phyloP scores from a whole-genome alignment of 2,797 vertebrate species.

The Macropodus opercularis region DNA sequence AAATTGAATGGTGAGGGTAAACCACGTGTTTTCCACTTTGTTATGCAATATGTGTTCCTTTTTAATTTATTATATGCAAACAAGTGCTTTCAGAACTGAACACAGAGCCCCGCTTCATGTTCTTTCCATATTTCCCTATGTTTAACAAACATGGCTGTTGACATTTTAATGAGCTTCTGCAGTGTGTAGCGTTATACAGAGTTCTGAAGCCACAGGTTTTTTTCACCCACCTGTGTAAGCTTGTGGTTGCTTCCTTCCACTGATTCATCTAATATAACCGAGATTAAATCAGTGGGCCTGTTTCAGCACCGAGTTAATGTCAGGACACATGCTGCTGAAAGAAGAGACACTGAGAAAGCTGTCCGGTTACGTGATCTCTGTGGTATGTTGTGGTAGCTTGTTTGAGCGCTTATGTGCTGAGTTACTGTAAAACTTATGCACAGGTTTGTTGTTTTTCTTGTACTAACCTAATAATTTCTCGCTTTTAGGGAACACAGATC shows the following conservation, averaged over 20 bases:
- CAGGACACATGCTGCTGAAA: conserved; percentile 47
- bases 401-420: conserved; percentile 39
- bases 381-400: conserved; percentile 64
- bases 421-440: conserved; percentile 23
- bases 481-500: not conserved
- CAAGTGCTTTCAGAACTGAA: not conserved
- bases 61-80: not conserved
- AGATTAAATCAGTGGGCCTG: conserved; percentile 24
- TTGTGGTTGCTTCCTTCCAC: conserved; percentile 34
- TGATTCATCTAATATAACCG: conserved; percentile 55
- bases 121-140: not conserved
- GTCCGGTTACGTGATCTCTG: conserved; percentile 52
- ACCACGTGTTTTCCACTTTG: not conserved
- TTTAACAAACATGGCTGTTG: not conserved
- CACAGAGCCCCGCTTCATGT: not conserved
- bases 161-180: not conserved
- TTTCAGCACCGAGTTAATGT: conserved; percentile 24
- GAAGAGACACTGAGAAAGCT: conserved; percentile 40
- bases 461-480: conserved; percentile 6
- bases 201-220: not conserved
- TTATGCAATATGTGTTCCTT: not conserved
- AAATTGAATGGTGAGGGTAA: not conserved
- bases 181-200: not conserved
- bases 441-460: conserved; percentile 27
- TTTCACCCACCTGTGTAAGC: conserved; percentile 53